Evolutionary conservation across 2,797 vertebrate species (phyloP).

Genomic region (Lithobates pipiens): DNA sequence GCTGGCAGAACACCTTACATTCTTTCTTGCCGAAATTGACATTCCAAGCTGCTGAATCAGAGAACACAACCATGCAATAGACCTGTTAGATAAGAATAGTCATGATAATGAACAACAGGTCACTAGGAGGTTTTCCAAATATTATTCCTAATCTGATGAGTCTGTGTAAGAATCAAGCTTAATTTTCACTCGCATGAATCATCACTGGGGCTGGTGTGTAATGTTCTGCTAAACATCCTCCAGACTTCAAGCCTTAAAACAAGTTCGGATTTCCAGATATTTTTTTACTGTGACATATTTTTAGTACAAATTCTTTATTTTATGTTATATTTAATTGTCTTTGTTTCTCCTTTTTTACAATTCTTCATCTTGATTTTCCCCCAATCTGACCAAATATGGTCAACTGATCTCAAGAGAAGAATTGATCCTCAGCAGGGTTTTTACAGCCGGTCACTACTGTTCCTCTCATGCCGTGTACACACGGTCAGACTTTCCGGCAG

Average conservation of each 20-base stretch:
- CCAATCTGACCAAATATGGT: background rate
- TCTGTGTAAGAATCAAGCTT: constrained; percentile 27
- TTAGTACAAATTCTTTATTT: background rate
- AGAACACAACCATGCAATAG: constrained; percentile 47
- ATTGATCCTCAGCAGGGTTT: too few relatives aligned
- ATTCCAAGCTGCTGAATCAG: constrained; percentile 43
- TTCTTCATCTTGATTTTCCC: background rate
- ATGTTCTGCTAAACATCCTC: constrained; percentile 26
- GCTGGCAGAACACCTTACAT: constrained; percentile 22
- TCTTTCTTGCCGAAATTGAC: constrained; percentile 10
- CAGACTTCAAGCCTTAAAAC: background rate
- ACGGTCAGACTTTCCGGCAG: too few relatives aligned
- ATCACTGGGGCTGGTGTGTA: constrained; percentile 23
- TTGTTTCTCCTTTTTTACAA: background rate
- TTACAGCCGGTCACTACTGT: too few relatives aligned
- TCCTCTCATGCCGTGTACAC: too few relatives aligned
- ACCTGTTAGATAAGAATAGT: constrained; percentile 49
- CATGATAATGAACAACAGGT: constrained; percentile 49
- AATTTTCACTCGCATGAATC: constrained; percentile 50
- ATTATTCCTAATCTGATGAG: constrained; percentile 50
- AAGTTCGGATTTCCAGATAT: background rate
- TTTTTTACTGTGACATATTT: background rate
- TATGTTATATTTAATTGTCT: background rate
- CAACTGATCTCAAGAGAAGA: too few relatives aligned
- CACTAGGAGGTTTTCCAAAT: constrained; percentile 53